These are phyloP conservation scores for Melikaiella ostensackeni DNA, from an alignment of 2,888 invertebrate genomes.

Conservation along the genomic window DNA sequence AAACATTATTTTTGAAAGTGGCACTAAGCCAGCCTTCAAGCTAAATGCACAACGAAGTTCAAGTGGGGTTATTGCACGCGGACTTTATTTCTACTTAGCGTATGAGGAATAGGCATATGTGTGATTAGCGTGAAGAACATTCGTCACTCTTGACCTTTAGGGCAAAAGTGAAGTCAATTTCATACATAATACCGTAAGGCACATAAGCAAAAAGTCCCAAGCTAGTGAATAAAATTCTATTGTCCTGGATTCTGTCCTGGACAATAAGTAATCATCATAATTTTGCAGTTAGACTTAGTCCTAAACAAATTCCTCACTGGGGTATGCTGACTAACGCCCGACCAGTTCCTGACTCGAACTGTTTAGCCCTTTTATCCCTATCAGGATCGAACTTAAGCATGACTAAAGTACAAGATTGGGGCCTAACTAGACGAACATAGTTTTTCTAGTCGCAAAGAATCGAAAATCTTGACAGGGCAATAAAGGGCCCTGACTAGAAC, in stretches of 20 bases:
- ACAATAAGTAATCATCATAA: conserved; percentile 14
- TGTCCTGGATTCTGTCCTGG: not conserved
- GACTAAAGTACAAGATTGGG: too few species aligned
- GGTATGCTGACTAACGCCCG: too few species aligned
- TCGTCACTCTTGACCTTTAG: conserved; percentile 21
- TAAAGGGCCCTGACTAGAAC: too few species aligned
- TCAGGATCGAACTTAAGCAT: too few species aligned
- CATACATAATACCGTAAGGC: conserved; percentile 6
- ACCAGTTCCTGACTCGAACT: too few species aligned
- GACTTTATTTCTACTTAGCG: not conserved
- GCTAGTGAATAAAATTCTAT: not conserved
- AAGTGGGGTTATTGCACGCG: conserved; percentile 9
- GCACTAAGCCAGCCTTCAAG: not conserved
- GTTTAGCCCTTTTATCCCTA: too few species aligned
- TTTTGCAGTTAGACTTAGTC: not conserved
- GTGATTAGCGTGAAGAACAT: not conserved
- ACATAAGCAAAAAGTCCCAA: not conserved
- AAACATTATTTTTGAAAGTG: conserved; percentile 6
- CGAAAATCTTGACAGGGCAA: too few species aligned
- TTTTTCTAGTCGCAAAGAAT: too few species aligned
- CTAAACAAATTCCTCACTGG: not conserved
- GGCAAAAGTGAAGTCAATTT: conserved; percentile 11
- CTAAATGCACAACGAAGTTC: not conserved
- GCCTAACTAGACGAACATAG: too few species aligned
- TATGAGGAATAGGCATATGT: not conserved